A percentile compares a stretch with the other conserved stretches of the same genome.
These are phyloP conservation scores for Phainopepla nitens DNA, from an alignment of 2,113 vertebrate genomes.

Conservation along the genomic window DNA sequence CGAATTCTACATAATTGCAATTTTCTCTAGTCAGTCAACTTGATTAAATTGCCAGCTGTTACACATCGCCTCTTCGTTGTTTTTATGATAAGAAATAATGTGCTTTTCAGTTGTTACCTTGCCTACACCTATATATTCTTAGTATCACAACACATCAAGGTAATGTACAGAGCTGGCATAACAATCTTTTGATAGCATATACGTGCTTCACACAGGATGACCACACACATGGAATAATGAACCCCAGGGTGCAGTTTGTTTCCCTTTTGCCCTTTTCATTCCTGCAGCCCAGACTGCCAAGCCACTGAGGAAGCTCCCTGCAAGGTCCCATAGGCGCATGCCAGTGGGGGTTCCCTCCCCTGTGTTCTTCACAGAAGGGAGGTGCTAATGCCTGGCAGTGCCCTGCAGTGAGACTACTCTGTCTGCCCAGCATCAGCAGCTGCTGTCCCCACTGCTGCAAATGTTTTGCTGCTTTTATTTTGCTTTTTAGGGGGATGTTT, in stretches of 20 bases:
- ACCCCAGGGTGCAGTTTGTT: background rate
- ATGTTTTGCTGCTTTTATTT: background rate
- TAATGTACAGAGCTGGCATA: background rate
- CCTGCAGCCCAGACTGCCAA: background rate
- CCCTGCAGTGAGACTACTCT: background rate
- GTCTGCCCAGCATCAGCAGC: background rate
- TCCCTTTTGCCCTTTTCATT: background rate
- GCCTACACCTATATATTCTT: background rate
- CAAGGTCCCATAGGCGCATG: background rate
- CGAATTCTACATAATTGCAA: accelerated
- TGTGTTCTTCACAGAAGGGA: background rate
- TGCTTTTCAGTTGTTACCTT: background rate
- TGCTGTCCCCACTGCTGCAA: background rate
- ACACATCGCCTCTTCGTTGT: background rate
- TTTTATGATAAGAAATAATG: background rate
- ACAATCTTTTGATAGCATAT: background rate
- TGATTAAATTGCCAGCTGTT: background rate
- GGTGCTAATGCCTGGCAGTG: background rate
- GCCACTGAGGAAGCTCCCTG: background rate
- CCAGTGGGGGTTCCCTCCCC: accelerated
- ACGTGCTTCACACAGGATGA: background rate
- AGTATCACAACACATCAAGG: background rate
- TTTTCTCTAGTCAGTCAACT: background rate
- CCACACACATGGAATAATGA: background rate
- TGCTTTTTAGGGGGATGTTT: background rate